Base-by-base conservation (phyloP, 2,113 vertebrate genomes). In the Entomyzon cyanotis region DNA sequence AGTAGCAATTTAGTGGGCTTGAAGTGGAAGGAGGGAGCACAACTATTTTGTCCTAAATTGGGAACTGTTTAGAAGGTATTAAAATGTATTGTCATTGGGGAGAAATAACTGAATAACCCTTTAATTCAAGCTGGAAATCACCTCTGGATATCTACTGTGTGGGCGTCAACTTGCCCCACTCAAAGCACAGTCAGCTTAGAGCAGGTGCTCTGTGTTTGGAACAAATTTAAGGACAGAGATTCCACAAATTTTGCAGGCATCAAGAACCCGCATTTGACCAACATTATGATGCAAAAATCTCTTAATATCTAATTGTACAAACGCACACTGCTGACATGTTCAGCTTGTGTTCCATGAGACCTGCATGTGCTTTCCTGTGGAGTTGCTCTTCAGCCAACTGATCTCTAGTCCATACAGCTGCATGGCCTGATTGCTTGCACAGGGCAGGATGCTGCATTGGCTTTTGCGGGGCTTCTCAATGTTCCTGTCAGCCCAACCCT, bases 11-110 rank as follows among this genome's bases (percentile, higher is more conserved):
- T 77, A 70, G 11, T 35, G 7, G 49, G 33, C 5, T 77, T 84
- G 16, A 8, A 1, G n/a, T 25, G 7, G 24, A 60, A 77, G 10
- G 7, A 33, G 9, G 6, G 24, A 52, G 2, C 0, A 4, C 12
- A 91, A 14, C 2, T 22, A 0, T 74, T 78, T 53, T 74, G 18
- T 78, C 21, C 20, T 67, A 70, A 76, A 44, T 21, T 15, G 19
- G 15, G 73, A 60, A 64, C 73, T 50, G 49, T 59, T 81, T 73
- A 31, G 49, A 84, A 65, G 6, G 5, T 41, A 52, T 71, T 70
- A 63, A 85, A 74, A 78, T 18, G 2, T 23, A 23, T 70, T 56
- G 20, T 35, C 5, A 24, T 3, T 67, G 27, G 12, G 25, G 10
- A 82, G 24, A 67, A 74, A 70, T 53, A 69, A 52, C 24, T 69